A percentile compares a stretch with the other conserved stretches of the same genome.
phyloP scores from a whole-genome alignment of 2,888 invertebrate species.

The Gari tellinella region DNA sequence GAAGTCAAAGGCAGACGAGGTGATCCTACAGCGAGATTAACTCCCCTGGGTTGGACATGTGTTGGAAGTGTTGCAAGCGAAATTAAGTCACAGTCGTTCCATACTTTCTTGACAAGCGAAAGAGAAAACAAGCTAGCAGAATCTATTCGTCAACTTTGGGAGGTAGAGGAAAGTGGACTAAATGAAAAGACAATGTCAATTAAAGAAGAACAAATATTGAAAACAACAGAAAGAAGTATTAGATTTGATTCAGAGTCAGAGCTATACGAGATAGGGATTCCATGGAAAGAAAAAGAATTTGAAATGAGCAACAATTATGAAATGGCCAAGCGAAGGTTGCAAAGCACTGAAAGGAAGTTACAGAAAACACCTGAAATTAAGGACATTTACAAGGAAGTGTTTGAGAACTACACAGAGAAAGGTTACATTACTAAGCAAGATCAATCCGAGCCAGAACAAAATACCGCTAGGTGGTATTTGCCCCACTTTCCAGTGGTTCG shows the following conservation, averaged over 20 bases:
- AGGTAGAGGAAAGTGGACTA: constrained; percentile 19
- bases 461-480: constrained; percentile 39
- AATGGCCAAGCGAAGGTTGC: constrained; percentile 29
- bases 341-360: constrained; percentile 42
- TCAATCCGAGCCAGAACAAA: background rate
- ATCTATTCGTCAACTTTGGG: constrained; percentile 36
- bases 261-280: constrained; percentile 28
- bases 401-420: constrained; percentile 42
- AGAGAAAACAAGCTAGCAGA: background rate
- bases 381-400: constrained; percentile 25
- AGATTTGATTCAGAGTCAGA: background rate
- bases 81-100: background rate
- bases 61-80: constrained; percentile 13
- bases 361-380: constrained; percentile 22
- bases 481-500: constrained; percentile 55
- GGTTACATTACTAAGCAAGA: constrained; percentile 39
- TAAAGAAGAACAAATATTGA: background rate
- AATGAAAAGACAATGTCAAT: background rate
- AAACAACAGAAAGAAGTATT: background rate
- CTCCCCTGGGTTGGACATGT: constrained; percentile 55
- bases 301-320: constrained; percentile 27
- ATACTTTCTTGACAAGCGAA: background rate
- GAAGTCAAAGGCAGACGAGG: constrained; percentile 38
- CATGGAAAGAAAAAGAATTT: constrained; percentile 27
- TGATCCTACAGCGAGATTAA: constrained; percentile 41